Percentiles rank a stretch among this genome's conserved stretches.
phyloP scores from a whole-genome alignment of 2,888 invertebrate genomes.

The Drosophila anomalipes region DNA sequence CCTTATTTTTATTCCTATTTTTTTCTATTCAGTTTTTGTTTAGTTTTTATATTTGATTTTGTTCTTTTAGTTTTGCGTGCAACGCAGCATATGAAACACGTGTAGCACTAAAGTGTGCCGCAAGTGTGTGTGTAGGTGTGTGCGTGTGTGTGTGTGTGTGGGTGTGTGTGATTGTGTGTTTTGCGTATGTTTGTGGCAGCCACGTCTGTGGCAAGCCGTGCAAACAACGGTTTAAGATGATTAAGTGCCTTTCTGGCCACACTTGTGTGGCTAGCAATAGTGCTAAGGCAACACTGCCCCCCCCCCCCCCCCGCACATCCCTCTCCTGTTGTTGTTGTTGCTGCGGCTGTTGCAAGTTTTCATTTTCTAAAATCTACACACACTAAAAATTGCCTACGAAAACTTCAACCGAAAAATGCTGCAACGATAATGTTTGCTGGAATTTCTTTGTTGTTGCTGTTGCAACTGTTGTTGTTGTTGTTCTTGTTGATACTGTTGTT shows the following conservation, averaged over 20 bases:
- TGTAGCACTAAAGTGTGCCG: conserved; percentile 58
- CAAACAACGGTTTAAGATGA: conserved; percentile 81
- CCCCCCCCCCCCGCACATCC: background rate
- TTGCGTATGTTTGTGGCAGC: conserved; percentile 41
- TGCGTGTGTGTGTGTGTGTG: conserved; percentile 15
- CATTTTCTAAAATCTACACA: conserved; percentile 72
- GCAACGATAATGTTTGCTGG: conserved; percentile 55
- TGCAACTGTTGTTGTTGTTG: conserved; percentile 3
- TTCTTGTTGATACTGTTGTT: conserved; percentile 2
- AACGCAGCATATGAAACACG: conserved; percentile 69
- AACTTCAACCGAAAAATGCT: conserved; percentile 52
- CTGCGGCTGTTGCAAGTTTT: conserved; percentile 65
- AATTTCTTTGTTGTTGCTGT: conserved; percentile 28
- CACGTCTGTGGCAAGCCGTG: conserved; percentile 75
- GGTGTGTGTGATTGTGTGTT: conserved; percentile 20
- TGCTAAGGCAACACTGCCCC: conserved; percentile 44
- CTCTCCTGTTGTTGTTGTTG: conserved; percentile 4
- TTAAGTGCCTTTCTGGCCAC: conserved; percentile 80
- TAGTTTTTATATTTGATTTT: conserved; percentile 11
- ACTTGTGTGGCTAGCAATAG: conserved; percentile 62
- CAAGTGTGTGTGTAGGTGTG: conserved; percentile 4
- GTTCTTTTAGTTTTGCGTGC: conserved; percentile 62
- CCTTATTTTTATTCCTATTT: background rate
- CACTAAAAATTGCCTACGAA: conserved; percentile 47
- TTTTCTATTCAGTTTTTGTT: conserved; percentile 10